Evolutionary conservation across 2,797 vertebrate genomes (phyloP), one percentile per base, ranked within the genome.

Genomic region (Pterois miles): DNA sequence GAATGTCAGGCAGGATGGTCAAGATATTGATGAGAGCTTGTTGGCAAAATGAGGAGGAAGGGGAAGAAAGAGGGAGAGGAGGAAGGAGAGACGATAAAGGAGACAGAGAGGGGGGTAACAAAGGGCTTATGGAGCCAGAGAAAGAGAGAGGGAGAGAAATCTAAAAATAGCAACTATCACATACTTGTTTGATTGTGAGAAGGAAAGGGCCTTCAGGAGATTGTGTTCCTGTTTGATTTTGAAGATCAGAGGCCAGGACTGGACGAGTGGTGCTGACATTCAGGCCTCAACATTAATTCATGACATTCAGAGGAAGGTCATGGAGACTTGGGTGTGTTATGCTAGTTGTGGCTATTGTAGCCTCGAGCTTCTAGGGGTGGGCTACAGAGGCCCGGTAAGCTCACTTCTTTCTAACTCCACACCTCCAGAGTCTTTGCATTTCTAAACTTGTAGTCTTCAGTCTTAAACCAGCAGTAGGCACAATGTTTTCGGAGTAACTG

Each of bases 181-280:
- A 94, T 95, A 90, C 85, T 94, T 94, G 84, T 90, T 92, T 92
- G 92, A 94, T 95, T 94, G 88, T 93, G 92, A 91, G 89, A 90
- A 88, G 87, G 88, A 89, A 91, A 88, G 67, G 80, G 54, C 80
- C 87, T 93, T 91, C 81, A 65, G 38, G 65, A 88, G 79, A 74
- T 40, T 36, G 71, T 75, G 78, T 87, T 93, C 89, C 82, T 92
- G 80, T 90, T 92, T 88, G 77, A 58, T 65, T 65, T 72, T 33
- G 10, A 54, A 71, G 14, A 74, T 72, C 63, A 16, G 3, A 66
- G 31, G 43, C 53, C 1, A 1, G 43, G 29, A 14, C 16, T 6
- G 7, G 31, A 62, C 29, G 13, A 62, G 53, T 43, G 46, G 50
- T 40, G 72, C 25, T 54, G 65, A 71, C 34, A 33, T 34, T 11